These are phyloP conservation scores for Sebastes iracundus DNA, from an alignment of 2,797 vertebrate species.

Conservation along the genomic window DNA sequence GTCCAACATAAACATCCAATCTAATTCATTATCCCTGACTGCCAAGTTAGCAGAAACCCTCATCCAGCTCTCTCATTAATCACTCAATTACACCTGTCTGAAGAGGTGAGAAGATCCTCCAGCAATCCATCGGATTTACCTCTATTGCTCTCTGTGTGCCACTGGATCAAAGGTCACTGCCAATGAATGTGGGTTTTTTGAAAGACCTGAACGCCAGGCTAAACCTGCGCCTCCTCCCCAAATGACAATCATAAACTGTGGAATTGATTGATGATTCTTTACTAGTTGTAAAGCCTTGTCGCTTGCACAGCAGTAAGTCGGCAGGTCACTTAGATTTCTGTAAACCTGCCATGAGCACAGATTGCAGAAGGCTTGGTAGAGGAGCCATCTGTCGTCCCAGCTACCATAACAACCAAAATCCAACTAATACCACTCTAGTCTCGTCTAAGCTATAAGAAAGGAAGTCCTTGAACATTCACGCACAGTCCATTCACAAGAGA, in stretches of 20 bases:
- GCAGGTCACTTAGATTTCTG: conserved; percentile 40
- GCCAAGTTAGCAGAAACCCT: conserved; percentile 26
- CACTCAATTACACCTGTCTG: conserved; percentile 51
- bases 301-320: conserved; percentile 27
- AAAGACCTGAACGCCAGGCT: neutral
- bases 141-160: neutral
- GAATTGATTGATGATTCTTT: neutral
- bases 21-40: conserved; percentile 45
- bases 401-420: conserved; percentile 65
- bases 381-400: conserved; percentile 64
- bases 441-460: conserved; percentile 49
- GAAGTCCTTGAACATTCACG: conserved; percentile 38
- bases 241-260: neutral
- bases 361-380: conserved; percentile 48
- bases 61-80: conserved; percentile 44
- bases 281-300: conserved; percentile 5
- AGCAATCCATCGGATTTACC: conserved; percentile 18
- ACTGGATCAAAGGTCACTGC: neutral
- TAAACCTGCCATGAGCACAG: conserved; percentile 57
- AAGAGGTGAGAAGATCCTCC: conserved; percentile 28
- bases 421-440: conserved; percentile 61
- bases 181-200: neutral
- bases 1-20: conserved; percentile 9
- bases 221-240: neutral
- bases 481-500: conserved; percentile 5